Evolutionary conservation across 2,888 invertebrate species (phyloP), one percentile per base, ranked within the genome.

Genomic region (Hesperia comma): DNA sequence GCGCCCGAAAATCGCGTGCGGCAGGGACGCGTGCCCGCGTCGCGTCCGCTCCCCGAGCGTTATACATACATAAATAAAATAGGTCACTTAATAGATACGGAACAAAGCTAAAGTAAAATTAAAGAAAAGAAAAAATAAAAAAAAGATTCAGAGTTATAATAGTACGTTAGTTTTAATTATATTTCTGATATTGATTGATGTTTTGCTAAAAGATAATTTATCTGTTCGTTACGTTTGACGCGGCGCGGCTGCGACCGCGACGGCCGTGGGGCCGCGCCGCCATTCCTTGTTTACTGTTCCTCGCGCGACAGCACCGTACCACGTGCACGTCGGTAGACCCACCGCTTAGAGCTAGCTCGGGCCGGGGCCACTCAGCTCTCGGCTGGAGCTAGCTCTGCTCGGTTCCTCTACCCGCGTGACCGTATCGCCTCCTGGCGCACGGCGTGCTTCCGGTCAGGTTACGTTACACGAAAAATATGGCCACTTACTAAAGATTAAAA

Each of bases 181-280:
- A 90, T 90, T 88, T 88, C 90, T 87, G 90, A 90, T 89, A 90
- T 90, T 90, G 88, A 88, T 90, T 89, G 85, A 91, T 90, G 91
- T 92, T 91, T 90, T 89, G 88, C 90, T 90, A 85, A 88, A 87
- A 90, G 87, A 90, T 88, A 81, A 89, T 89, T 90, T 89, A 89
- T 91, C 86, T 82, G 84, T 84, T 81, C 84, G 90, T 90, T 86
- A 87, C 82, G 87, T 87, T 84, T 84, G 83, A 75, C 77, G 83
- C 79, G 84, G 71, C 69, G 61, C 61, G 33, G 21, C n/a, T 26
- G 46, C 46, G 41, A 14, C 14, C 62, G 54, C 68, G 64, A 68
- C 63, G 68, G 69, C 49, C 61, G 55, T 69, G 26, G 26, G 26
- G 26, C 26, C 5, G 26, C 71, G 74, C 72, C 80, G 79, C 79